Conservation (phyloP, 2,797 vertebrate species). For the Odontamblyopus rebecca region DNA sequence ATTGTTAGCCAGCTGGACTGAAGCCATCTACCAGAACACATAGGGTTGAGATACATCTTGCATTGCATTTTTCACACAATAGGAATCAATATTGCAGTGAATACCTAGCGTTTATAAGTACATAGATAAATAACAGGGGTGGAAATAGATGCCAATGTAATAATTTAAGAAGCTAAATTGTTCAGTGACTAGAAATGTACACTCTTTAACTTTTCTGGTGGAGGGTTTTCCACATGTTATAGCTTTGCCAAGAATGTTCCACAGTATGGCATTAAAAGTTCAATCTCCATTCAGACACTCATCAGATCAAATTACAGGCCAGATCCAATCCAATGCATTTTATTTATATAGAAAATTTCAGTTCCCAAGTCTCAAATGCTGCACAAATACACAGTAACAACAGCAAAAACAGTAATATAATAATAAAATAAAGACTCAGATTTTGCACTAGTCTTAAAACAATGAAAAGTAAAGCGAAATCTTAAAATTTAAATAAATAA, state of each 20-base stretch:
- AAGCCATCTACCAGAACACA: constrained; percentile 1
- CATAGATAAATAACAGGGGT: not conserved
- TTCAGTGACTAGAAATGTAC: not conserved
- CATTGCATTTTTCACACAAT: not conserved
- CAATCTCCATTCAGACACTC: too few species aligned
- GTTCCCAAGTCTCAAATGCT: too few species aligned
- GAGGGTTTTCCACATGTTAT: not conserved
- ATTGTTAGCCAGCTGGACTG: constrained; percentile 1
- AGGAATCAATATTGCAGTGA: constrained; percentile 6
- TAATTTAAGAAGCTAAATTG: not conserved
- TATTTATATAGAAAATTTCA: too few species aligned
- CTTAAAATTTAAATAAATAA: too few species aligned
- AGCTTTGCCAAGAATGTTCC: not conserved
- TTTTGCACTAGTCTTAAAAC: too few species aligned
- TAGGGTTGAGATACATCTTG: not conserved
- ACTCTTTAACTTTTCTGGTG: not conserved
- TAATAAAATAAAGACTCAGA: too few species aligned
- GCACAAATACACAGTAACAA: too few species aligned
- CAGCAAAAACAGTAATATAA: too few species aligned
- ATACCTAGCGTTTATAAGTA: not conserved
- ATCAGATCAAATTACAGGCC: too few species aligned
- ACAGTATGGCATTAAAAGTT: not conserved
- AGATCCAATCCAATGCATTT: too few species aligned
- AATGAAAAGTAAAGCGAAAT: too few species aligned
- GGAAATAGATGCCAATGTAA: not conserved